Percentiles rank a stretch among this genome's conserved stretches.
These are phyloP conservation scores for Drosophila testacea DNA, from an alignment of 2,888 invertebrate genomes.

Conservation along the genomic window DNA sequence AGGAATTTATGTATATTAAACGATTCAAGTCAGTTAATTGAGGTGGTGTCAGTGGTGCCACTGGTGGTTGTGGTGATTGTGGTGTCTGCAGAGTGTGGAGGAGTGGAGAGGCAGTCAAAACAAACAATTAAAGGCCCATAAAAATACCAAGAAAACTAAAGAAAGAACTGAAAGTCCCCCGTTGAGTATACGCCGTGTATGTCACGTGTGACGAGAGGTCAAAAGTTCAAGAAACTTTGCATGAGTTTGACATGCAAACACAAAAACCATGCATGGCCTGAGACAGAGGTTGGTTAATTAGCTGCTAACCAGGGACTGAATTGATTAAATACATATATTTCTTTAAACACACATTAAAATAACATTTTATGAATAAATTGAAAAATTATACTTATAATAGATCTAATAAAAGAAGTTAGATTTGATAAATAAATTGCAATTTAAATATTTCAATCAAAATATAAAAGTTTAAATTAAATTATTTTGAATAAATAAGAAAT, in stretches of 20 bases:
- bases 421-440: too few species aligned
- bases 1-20: slow-evolving; percentile 40
- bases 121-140: slow-evolving; percentile 57
- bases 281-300: slow-evolving; percentile 43
- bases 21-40: slow-evolving; percentile 39
- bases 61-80: slow-evolving; percentile 2
- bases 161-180: slow-evolving; percentile 13
- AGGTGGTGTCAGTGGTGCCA: slow-evolving; percentile 1
- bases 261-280: background rate
- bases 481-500: too few species aligned
- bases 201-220: slow-evolving; percentile 48
- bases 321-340: too few species aligned
- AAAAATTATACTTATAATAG: too few species aligned
- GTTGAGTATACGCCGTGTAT: slow-evolving; percentile 3
- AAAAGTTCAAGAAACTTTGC: slow-evolving; percentile 63
- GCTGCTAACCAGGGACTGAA: slow-evolving; percentile 1
- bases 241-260: slow-evolving; percentile 56
- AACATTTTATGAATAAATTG: too few species aligned
- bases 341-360: too few species aligned
- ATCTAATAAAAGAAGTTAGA: too few species aligned
- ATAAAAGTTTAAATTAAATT: too few species aligned
- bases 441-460: too few species aligned
- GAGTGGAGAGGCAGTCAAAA: slow-evolving; percentile 50
- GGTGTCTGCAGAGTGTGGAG: background rate
- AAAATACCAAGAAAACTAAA: slow-evolving; percentile 48